A percentile compares a stretch with the other conserved stretches of the same genome.
phyloP scores from a whole-genome alignment of 1,140 invertebrate species.

The Calosoma granatense region DNA sequence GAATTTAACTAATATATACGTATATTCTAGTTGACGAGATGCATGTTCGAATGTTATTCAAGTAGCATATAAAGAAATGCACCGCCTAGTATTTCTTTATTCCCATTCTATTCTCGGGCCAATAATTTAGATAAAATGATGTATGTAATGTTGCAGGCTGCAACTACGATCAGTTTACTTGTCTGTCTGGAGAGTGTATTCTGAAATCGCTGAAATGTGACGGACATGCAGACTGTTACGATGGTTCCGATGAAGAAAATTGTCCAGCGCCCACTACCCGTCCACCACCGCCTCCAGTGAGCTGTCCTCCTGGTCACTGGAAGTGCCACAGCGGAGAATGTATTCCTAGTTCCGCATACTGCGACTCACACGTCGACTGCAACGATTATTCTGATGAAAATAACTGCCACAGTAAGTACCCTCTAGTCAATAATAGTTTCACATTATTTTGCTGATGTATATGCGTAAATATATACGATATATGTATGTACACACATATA shows the following conservation, averaged over 20 bases:
- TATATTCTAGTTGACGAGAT: not conserved
- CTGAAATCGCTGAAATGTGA: conserved; percentile 53
- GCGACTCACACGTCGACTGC: conserved; percentile 58
- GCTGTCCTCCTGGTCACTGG: conserved; percentile 31
- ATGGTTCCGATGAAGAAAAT: conserved; percentile 63
- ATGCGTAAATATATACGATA: too few relatives aligned
- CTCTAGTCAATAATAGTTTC: conserved; percentile 9
- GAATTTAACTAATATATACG: too few relatives aligned
- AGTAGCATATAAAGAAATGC: not conserved
- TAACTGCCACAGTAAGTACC: conserved; percentile 48
- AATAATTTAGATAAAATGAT: too few relatives aligned
- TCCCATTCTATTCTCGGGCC: too few relatives aligned
- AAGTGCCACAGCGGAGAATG: conserved; percentile 43
- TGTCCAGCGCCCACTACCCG: conserved; percentile 26
- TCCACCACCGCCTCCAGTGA: conserved; percentile 19
- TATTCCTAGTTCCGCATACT: conserved; percentile 39
- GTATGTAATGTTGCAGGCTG: conserved; percentile 42
- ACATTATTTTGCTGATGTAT: too few relatives aligned
- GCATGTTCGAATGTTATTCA: not conserved
- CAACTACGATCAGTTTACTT: conserved; percentile 68
- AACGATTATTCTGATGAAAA: conserved; percentile 62
- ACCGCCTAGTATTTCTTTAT: not conserved
- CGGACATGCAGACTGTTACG: conserved; percentile 54
- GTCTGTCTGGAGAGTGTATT: conserved; percentile 63
- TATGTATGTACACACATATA: not conserved